Evolutionary conservation across 2,888 invertebrate genomes (phyloP).

Genomic region (Theretra japonica): DNA sequence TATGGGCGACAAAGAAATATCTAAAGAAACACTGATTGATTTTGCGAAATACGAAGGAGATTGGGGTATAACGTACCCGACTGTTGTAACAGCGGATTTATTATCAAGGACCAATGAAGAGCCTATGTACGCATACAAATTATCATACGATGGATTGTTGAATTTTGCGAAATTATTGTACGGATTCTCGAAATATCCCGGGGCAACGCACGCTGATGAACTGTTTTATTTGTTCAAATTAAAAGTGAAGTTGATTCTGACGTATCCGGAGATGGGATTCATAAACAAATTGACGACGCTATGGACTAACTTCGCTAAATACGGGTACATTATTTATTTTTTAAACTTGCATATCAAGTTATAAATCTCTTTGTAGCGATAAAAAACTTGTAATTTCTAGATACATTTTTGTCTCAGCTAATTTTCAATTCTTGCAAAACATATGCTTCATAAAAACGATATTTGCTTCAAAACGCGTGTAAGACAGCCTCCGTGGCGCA

Average conservation of each 20-base stretch:
- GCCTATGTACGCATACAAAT: slow-evolving; percentile 66
- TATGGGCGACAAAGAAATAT: slow-evolving; percentile 66
- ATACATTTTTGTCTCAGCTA: too few relatives aligned
- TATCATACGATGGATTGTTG: slow-evolving; percentile 69
- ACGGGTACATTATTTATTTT: slow-evolving; percentile 57
- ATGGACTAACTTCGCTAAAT: slow-evolving; percentile 79
- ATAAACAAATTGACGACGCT: slow-evolving; percentile 64
- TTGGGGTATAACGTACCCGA: slow-evolving; percentile 65
- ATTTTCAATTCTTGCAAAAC: too few relatives aligned
- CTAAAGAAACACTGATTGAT: slow-evolving; percentile 62
- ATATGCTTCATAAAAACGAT: too few relatives aligned
- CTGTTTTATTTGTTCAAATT: slow-evolving; percentile 74
- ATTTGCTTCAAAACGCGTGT: too few relatives aligned
- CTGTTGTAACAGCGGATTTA: slow-evolving; percentile 60
- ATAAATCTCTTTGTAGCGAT: too few relatives aligned
- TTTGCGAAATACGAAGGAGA: slow-evolving; percentile 72
- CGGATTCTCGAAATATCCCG: slow-evolving; percentile 59
- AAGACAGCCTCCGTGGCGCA: too few relatives aligned
- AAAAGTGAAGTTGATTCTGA: slow-evolving; percentile 49
- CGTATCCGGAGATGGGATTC: slow-evolving; percentile 56
- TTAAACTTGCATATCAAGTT: background rate
- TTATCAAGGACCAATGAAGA: slow-evolving; percentile 53
- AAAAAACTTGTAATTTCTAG: too few relatives aligned
- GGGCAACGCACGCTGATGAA: slow-evolving; percentile 78
- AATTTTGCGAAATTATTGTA: slow-evolving; percentile 65